Evolutionary conservation across 2,888 invertebrate species (phyloP).

Genomic region (Cheilosia grossa): DNA sequence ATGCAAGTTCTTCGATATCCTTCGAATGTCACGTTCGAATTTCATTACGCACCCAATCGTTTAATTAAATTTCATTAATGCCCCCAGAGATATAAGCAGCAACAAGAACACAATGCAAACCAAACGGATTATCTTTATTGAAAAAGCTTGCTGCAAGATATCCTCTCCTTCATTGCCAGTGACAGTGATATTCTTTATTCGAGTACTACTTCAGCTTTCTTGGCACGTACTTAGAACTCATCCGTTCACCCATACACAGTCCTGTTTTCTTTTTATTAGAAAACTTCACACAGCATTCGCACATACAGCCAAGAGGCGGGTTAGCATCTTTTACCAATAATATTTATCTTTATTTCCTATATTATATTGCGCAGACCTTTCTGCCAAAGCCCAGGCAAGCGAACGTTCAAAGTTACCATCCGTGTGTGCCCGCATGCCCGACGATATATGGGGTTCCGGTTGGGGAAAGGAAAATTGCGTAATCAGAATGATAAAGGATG

Average conservation of each 20-base stretch:
- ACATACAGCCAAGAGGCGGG: constrained; percentile 34
- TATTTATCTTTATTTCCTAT: constrained; percentile 71
- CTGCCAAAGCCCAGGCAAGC: constrained; percentile 23
- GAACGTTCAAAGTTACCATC: constrained; percentile 27
- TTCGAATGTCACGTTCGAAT: constrained; percentile 62
- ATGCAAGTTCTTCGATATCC: constrained; percentile 17
- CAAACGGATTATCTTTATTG: constrained; percentile 74
- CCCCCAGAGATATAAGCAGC: constrained; percentile 25
- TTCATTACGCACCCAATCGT: constrained; percentile 63
- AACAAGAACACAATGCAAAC: constrained; percentile 46
- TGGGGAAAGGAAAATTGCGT: constrained; percentile 2
- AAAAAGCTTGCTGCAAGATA: constrained; percentile 67
- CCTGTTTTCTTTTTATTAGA: constrained; percentile 60
- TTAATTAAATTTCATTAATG: constrained; percentile 72
- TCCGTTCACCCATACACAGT: constrained; percentile 26
- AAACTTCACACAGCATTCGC: constrained; percentile 59
- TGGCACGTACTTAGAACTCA: constrained; percentile 72
- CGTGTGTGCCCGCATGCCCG: background rate
- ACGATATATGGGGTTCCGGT: constrained; percentile 14
- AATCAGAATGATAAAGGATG: constrained; percentile 60
- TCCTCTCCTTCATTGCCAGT: constrained; percentile 58
- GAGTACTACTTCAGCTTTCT: constrained; percentile 73
- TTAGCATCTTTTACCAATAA: constrained; percentile 73
- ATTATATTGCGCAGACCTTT: constrained; percentile 72
- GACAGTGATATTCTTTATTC: constrained; percentile 64